Base-by-base conservation (phyloP, 2,888 invertebrate species). In the Hypomecis atomaria region DNA sequence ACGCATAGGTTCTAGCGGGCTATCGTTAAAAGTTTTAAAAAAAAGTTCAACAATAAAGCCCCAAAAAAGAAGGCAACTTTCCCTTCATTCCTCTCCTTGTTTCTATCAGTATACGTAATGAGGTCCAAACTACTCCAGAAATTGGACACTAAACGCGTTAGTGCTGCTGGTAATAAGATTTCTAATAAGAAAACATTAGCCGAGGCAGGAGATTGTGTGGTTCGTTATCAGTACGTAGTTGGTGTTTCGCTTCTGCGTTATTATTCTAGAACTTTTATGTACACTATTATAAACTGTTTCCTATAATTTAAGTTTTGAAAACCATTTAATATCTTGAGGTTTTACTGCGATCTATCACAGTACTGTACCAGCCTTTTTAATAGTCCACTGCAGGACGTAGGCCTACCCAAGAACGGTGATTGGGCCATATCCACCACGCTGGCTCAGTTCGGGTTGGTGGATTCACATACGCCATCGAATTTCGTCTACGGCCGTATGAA, bases 71-170 rank as follows among this genome's bases (percentile, higher is more conserved):
- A 23, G 23, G 1, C 23, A 2, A 23, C 23, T 23, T 23, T 23
- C 23, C 23, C 23, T 23, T 23, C 23, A 23, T 38, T 52, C 7
- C 38, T 52, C 23, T 6, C 38, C 23, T 53, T 55, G 9, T 55
- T 10, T 4, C 68, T 34, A 74, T 73, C 47, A 9, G 52, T 8
- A 73, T 63, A 78, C 70, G 78, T 69, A 77, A 72, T 73, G 55
- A 3, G 43, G 11, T 58, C 69, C 57, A 48, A 66, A 65, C 66
- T 67, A 75, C 75, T 79, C 71, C 60, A 74, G 75, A 76, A 74
- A 78, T 79, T 78, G 78, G 73, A 76, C 71, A 67, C 67, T 77
- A 77, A 79, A 76, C 72, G 72, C 68, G 71, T 80, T 76, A 78
- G 73, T 73, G 72, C 69, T 70, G 67, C 71, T 60, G 70, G 71